A percentile compares a stretch with the other conserved stretches of the same genome.
Evolutionary conservation across 2,797 vertebrate species (phyloP).

Genomic region (Luscinia luscinia): DNA sequence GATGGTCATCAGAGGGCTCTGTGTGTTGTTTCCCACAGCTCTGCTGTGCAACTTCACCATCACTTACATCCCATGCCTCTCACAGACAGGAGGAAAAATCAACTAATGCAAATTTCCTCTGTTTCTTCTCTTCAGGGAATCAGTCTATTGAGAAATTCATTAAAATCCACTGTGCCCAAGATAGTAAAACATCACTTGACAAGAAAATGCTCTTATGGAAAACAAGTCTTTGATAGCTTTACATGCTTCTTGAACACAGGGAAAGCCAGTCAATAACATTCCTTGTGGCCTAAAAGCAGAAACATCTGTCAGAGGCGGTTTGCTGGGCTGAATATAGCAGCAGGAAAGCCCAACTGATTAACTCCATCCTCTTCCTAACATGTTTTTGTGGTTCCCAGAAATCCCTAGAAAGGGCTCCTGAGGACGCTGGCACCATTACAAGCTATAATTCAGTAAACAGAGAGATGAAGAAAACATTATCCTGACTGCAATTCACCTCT

Average conservation of each 20-base stretch:
- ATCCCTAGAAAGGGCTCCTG: conserved; percentile 64
- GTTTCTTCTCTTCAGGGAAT: background rate
- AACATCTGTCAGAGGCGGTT: conserved; percentile 60
- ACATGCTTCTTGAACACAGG: conserved; percentile 10
- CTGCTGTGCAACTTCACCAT: background rate
- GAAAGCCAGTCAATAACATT: conserved; percentile 43
- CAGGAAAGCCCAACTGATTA: conserved; percentile 69
- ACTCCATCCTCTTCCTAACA: conserved; percentile 62
- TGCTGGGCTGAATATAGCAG: conserved; percentile 66
- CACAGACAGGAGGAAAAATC: background rate
- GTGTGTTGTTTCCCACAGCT: background rate
- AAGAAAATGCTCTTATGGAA: conserved; percentile 4
- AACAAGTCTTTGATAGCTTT: conserved; percentile 24
- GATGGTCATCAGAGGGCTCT: background rate
- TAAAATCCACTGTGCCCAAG: background rate
- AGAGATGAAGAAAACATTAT: conserved; percentile 40
- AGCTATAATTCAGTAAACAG: conserved; percentile 48
- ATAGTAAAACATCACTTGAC: conserved; percentile 20
- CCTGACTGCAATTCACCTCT: conserved; percentile 20
- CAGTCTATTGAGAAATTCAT: background rate
- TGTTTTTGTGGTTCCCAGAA: conserved; percentile 55
- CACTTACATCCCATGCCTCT: accelerated
- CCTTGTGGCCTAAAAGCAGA: conserved; percentile 60
- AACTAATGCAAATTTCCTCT: background rate
- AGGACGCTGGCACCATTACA: conserved; percentile 58